These are phyloP conservation scores for Spermophilus dauricus DNA, from an alignment of 2,113 vertebrate genomes.

Conservation along the genomic window DNA sequence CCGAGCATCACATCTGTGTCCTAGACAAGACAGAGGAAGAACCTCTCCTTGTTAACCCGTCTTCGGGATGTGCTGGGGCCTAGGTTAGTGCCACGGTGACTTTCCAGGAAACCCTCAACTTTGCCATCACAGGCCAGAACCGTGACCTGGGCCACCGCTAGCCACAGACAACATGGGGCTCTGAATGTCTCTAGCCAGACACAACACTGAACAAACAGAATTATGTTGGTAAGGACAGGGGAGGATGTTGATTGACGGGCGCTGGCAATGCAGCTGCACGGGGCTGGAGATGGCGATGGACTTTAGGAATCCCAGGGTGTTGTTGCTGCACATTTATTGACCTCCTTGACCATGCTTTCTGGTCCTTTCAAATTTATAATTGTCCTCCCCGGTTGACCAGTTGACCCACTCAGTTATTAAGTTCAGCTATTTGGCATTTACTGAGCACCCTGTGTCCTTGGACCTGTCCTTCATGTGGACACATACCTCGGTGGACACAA, in stretches of 20 bases:
- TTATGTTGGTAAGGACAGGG: not conserved
- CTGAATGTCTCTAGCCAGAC: not conserved
- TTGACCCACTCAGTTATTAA: not conserved
- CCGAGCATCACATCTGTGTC: not conserved
- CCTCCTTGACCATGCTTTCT: not conserved
- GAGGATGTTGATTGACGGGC: not conserved
- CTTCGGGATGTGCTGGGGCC: not conserved
- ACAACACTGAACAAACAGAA: not conserved
- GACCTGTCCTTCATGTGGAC: not conserved
- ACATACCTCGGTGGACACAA: not conserved
- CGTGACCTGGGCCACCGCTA: not conserved
- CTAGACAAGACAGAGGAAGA: not conserved
- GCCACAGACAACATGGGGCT: too few species aligned
- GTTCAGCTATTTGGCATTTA: not conserved
- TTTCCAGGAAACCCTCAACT: not conserved
- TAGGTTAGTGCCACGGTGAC: too few species aligned
- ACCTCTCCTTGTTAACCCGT: not conserved
- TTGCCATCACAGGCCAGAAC: not conserved
- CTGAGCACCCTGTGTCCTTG: not conserved
- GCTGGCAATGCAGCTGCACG: not conserved
- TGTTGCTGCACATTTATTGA: not conserved
- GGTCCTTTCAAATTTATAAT: not conserved
- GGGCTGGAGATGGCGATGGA: too few species aligned
- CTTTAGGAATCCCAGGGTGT: not conserved
- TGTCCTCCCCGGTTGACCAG: not conserved